These are phyloP conservation scores for Thelaira solivaga DNA, from an alignment of 2,888 invertebrate species.

Conservation along the genomic window DNA sequence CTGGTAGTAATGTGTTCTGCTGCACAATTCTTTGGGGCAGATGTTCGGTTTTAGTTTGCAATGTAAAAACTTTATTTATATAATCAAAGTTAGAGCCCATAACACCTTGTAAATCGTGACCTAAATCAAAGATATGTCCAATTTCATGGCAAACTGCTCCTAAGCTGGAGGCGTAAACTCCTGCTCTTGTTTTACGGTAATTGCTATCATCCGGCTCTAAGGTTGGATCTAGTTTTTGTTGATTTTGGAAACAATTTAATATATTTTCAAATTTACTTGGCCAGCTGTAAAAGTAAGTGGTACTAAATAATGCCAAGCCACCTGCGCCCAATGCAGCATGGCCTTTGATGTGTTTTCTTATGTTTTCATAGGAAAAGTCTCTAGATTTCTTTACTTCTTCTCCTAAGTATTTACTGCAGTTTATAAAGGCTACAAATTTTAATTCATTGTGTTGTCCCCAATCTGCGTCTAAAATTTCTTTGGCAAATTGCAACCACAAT, in stretches of 20 bases:
- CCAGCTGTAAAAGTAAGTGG: constrained; percentile 94
- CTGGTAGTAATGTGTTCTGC: neutral
- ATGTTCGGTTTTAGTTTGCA: constrained; percentile 78
- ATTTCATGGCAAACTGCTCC: constrained; percentile 96
- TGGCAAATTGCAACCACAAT: constrained; percentile 89
- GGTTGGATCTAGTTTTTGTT: constrained; percentile 82
- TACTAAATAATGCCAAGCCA: constrained; percentile 93
- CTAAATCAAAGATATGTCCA: constrained; percentile 92
- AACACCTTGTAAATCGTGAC: constrained; percentile 92
- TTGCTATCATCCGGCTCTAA: constrained; percentile 94
- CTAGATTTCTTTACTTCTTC: constrained; percentile 79
- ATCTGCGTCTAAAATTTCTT: constrained; percentile 86
- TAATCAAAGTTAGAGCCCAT: constrained; percentile 95
- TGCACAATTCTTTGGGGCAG: constrained; percentile 72
- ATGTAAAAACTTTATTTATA: constrained; percentile 86
- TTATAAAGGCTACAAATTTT: constrained; percentile 93
- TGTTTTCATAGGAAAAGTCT: constrained; percentile 83
- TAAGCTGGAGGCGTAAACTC: constrained; percentile 92
- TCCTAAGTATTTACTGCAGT: constrained; percentile 88
- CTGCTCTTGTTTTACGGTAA: constrained; percentile 90
- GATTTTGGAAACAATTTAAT: constrained; percentile 76
- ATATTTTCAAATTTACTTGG: constrained; percentile 85
- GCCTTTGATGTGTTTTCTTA: constrained; percentile 84
- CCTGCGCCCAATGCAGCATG: constrained; percentile 95
- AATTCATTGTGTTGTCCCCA: constrained; percentile 75